phyloP scores from a whole-genome alignment of 2,888 invertebrate genomes.

The Drosophila fungiperda region DNA sequence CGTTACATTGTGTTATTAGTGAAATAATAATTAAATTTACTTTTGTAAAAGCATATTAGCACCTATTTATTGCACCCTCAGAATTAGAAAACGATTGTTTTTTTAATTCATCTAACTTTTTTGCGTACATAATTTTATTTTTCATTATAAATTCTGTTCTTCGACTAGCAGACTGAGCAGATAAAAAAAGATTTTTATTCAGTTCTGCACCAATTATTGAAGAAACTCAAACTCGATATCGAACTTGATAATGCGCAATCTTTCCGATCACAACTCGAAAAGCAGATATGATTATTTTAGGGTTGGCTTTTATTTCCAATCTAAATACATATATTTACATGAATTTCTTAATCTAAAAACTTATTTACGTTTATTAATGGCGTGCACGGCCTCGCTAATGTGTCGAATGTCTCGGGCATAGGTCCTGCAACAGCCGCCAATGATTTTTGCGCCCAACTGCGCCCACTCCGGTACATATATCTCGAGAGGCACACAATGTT shows the following conservation, averaged over 20 bases:
- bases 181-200: neutral
- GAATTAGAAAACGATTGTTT: neutral
- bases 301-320: slow-evolving; percentile 25
- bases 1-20: neutral
- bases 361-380: slow-evolving; percentile 66
- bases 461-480: slow-evolving; percentile 92
- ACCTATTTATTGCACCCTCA: neutral
- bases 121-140: too few relatives aligned
- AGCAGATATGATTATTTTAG: neutral
- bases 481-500: slow-evolving; percentile 89
- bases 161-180: too few relatives aligned
- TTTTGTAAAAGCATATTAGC: neutral
- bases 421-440: slow-evolving; percentile 97
- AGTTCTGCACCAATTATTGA: neutral
- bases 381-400: slow-evolving; percentile 86
- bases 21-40: neutral
- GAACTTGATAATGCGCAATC: too few relatives aligned
- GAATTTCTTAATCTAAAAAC: slow-evolving; percentile 21
- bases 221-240: neutral
- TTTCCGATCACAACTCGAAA: neutral
- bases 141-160: too few relatives aligned
- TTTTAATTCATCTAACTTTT: neutral
- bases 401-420: slow-evolving; percentile 92
- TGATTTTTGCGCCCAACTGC: slow-evolving; percentile 91
- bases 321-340: slow-evolving; percentile 23